Conservation (phyloP, 2,113 vertebrate genomes). For the Todiramphus saurophagus region DNA sequence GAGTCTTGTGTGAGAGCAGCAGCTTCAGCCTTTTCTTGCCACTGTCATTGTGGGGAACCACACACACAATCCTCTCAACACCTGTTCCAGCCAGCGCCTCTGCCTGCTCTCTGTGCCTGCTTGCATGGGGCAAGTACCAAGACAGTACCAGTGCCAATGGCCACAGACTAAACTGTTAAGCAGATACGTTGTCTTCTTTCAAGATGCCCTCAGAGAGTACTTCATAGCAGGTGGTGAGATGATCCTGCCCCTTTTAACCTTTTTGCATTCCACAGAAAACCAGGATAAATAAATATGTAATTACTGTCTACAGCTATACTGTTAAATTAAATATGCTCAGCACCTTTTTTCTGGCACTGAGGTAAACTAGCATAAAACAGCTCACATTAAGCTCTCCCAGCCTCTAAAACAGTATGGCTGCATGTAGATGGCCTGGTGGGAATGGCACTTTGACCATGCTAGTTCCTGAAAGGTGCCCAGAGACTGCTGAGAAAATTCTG, state of each 20-base stretch:
- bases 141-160: not conserved
- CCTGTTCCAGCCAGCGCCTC: not conserved
- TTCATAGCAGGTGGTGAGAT: not conserved
- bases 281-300: not conserved
- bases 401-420: not conserved
- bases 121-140: accelerated
- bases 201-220: not conserved
- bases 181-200: not conserved
- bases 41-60: not conserved
- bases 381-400: not conserved
- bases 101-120: not conserved
- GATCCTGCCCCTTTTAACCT: not conserved
- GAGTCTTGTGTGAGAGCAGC: accelerated
- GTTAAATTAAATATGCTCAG: not conserved
- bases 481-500: not conserved
- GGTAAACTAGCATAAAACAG: not conserved
- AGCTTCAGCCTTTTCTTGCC: not conserved
- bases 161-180: not conserved
- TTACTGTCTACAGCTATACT: not conserved
- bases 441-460: not conserved
- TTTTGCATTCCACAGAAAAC: not conserved
- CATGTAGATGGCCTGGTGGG: not conserved
- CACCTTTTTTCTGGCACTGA: not conserved
- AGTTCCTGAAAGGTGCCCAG: not conserved
- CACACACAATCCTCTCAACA: not conserved